Evolutionary conservation across 2,113 vertebrate genomes (phyloP), one percentile per base, ranked within the genome.

Genomic region (Psittacus erithacus): DNA sequence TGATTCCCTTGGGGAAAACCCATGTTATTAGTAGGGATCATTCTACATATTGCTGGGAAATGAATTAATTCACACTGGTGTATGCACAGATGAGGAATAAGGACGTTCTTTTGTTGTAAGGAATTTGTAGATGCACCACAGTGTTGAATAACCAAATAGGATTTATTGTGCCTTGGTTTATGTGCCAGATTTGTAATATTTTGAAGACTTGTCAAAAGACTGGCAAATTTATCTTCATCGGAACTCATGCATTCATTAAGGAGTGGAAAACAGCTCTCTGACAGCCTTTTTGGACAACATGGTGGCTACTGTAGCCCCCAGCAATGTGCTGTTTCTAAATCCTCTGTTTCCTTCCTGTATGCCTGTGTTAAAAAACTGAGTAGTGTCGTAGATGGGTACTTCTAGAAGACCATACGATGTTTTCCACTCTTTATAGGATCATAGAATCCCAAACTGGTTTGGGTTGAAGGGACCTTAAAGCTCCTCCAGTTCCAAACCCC

Each of bases 371-470:
- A 57, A 63, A 69, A 33, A 5, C 12, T 0, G 22, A 33, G 1
- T 2, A 0, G 7, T 71, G 46, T 38, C 9, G 7, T 28, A 47
- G 11, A 5, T 43, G 44, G 22, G 57, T 35, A 24, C 22, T 70
- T 67, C 7, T 17, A 10, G 24, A 50, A 55, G 16, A 18, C 3
- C 1, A 0, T 2, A 24, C 1, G 20, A 7, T 0, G 0, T 53
- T 91, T 73, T 28, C 9, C 33, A 24, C 6, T 59, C 33, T 59
- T 35, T 35, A 23, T 59, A 14, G 33, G 33, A 23, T 13, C 9
- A 7, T 11, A 49, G 59, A 39, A 63, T 63, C 35, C 23, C 10
- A 5, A 28, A 13, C 11, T 27, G 44, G 15, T 77, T 77, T 63
- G 13, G 4, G 39, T 28, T 64, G 22, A 35, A 59, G 33, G 9